Evolutionary conservation across 2,888 invertebrate genomes (phyloP), one percentile per base, ranked within the genome.

Genomic region (Autographa gamma): DNA sequence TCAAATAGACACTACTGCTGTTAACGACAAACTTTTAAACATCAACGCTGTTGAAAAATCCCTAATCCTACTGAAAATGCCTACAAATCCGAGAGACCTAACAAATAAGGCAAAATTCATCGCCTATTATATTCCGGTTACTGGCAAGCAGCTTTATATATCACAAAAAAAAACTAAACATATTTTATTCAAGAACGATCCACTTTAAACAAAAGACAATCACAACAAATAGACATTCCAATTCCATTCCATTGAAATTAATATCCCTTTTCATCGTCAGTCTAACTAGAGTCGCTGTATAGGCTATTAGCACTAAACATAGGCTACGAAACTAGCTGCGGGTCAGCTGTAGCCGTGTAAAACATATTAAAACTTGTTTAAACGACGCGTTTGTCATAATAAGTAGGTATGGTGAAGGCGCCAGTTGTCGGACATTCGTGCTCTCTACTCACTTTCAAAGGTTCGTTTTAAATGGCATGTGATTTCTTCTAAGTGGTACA

Each of bases 361-460:
- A 67, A 66, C 56, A 66, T 63, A 59, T 65, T 60, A 73, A 58
- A 68, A 66, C 60, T 52, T 56, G 60, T 54, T 66, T 54, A 48
- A 63, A 66, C 25, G 48, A 58, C 34, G 16, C 52, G 32, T 75
- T 63, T 61, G 38, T 74, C 11, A 54, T 66, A 48, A 59, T 38
- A 68, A 65, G 31, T 38, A 38, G 38, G 16, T 41, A 41, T 60
- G 18, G 38, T 18, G 43, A 63, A 18, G 13, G 7, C 25, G 9
- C 8, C 6, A 32, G 59, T 38, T 48, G n/a, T 5, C 11, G 0
- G 59, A 9, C 8, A 54, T 54, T 13, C 5, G 1, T 14, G 38
- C 48, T 48, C 25, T 16, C 16, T 16, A 32, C 11, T 41, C 9
- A 1, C 25, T 56, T 56, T 25, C 48, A 48, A 48, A n/a, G n/a